Evolutionary conservation across 2,113 vertebrate species (phyloP), one percentile per base, ranked within the genome.

Genomic region (Oxygymnocypris stewartii): DNA sequence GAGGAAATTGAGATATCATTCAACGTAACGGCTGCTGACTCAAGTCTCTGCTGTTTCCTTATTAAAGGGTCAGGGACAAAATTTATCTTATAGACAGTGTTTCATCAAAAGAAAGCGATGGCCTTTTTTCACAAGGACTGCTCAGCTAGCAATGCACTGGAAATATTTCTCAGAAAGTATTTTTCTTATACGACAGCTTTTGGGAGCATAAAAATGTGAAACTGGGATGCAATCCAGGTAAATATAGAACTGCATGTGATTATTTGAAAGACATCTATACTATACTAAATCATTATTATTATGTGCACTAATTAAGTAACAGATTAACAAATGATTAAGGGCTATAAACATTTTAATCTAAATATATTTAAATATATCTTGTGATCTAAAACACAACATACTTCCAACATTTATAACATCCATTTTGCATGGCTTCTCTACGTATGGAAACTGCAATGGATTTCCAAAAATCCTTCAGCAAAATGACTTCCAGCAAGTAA

Each of bases 1-100:
- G 88, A 89, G 91, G 89, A 90, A 94, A 94, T 94, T 93, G 93
- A 94, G 91, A 91, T 94, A 94, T 95, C 91, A 93, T 94, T 95
- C 94, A 95, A 93, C 90, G 78, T 91, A 93, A 93, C 87, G 90
- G 87, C 89, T 67, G 87, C 92, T 93, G 95, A 94, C 91, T 94
- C 92, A 84, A 91, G 88, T 88, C 88, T 92, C 89, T 88, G 77
- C 92, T 93, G 89, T 91, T 92, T 91, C 91, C 91, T 90, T 92
- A 90, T 86, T 84, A 85, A 89, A 90, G 91, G 92, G 93, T 94
- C 93, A 94, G 88, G 93, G 94, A 63, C 71, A 76, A 71, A 61
- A 80, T 78, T 51, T 51, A 40, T 80, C 44, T 63, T 23, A 67
- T 63, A 63, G 42, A 51, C 49, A 28, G 12, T 12, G 4, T 40